Conservation (phyloP, 2,113 vertebrate species). For the Cebidichthys violaceus region DNA sequence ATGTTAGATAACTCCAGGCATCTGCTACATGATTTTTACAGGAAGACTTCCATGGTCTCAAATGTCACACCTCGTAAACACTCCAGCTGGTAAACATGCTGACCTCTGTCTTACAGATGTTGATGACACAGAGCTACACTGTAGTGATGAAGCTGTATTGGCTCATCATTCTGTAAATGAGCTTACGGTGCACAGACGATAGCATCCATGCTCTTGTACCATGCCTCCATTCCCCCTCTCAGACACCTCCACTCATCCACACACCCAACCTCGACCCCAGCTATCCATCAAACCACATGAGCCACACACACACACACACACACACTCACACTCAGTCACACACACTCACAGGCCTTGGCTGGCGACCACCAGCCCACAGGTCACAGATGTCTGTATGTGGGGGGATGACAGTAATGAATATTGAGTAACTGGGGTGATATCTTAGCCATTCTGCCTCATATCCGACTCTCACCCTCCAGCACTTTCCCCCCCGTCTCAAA, state of each 20-base stretch:
- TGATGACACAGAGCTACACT: background rate
- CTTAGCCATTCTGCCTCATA: conserved; percentile 48
- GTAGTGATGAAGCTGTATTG: conserved; percentile 16
- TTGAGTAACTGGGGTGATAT: conserved; percentile 59
- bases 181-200: conserved; percentile 16
- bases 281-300: conserved; percentile 46
- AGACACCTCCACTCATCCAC: conserved; percentile 22
- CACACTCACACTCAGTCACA: conserved; percentile 1
- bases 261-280: conserved; percentile 18
- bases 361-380: conserved; percentile 61
- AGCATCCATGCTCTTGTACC: background rate
- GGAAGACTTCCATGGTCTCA: background rate
- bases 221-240: background rate
- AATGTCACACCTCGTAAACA: conserved; percentile 28
- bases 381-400: conserved; percentile 71
- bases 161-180: conserved; percentile 35
- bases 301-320: background rate
- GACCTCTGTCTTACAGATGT: conserved; percentile 30
- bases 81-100: conserved; percentile 40
- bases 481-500: conserved; percentile 18
- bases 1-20: conserved; percentile 31
- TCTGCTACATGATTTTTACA: conserved; percentile 21
- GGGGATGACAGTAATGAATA: conserved; percentile 71
- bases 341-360: conserved; percentile 48
- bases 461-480: conserved; percentile 34